Conservation (phyloP, 2,113 vertebrate species). For the Seriola dumerili region DNA sequence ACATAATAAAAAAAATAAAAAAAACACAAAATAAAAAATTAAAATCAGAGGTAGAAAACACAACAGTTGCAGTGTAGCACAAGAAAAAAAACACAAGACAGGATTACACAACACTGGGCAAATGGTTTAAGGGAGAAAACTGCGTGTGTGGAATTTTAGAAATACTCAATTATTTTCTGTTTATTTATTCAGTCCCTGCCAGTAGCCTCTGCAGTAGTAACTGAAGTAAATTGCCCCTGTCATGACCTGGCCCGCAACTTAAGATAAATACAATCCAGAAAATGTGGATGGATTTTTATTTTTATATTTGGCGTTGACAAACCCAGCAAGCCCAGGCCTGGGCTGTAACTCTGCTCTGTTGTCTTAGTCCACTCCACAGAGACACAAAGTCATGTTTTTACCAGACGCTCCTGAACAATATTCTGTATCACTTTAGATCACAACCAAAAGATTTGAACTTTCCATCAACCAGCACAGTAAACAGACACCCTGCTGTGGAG, state of each 20-base stretch:
- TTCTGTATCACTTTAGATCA: constrained; percentile 46
- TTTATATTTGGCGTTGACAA: constrained; percentile 40
- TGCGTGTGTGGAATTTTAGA: constrained; percentile 13
- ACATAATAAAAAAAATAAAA: not conserved
- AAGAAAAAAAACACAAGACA: not conserved
- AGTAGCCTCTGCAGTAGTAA: constrained; percentile 53
- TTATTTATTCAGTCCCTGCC: constrained; percentile 58
- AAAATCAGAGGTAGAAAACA: not conserved
- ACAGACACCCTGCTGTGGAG: constrained; percentile 47
- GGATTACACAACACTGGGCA: constrained; percentile 17
- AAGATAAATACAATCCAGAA: constrained; percentile 21
- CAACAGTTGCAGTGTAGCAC: not conserved
- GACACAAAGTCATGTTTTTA: constrained; percentile 51
- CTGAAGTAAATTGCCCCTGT: constrained; percentile 46
- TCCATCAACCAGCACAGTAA: constrained; percentile 60
- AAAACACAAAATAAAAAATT: not conserved
- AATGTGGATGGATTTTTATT: constrained; percentile 14
- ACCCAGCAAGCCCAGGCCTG: constrained; percentile 45
- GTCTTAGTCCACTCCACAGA: constrained; percentile 36
- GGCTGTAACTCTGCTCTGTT: constrained; percentile 44
- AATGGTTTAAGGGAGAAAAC: constrained; percentile 11
- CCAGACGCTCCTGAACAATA: constrained; percentile 37
- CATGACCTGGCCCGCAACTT: constrained; percentile 36
- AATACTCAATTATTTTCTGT: constrained; percentile 33
- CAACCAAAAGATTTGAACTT: constrained; percentile 54